Percentiles rank a stretch among this genome's conserved stretches.
These are phyloP conservation scores for Ashinkailepas kermadecensis DNA, from an alignment of 2,888 invertebrate genomes.

Conservation along the genomic window DNA sequence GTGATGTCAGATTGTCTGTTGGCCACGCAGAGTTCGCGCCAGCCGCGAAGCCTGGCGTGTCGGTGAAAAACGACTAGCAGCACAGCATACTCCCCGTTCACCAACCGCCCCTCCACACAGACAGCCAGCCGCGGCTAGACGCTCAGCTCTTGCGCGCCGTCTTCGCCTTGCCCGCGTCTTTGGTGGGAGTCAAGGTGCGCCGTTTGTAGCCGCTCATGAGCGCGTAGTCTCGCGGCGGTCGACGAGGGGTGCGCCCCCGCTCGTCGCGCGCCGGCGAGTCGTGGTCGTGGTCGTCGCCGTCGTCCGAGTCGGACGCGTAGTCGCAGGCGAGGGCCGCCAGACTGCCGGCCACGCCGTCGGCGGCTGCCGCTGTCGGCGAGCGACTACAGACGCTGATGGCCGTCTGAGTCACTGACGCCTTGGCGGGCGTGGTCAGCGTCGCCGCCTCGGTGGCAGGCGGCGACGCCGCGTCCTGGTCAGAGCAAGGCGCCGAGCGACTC, in stretches of 20 bases:
- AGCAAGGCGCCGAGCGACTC: too few species aligned
- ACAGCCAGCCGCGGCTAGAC: too few species aligned
- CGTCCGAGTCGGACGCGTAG: neutral
- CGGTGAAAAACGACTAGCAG: too few species aligned
- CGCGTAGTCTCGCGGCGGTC: neutral
- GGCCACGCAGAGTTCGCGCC: neutral
- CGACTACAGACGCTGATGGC: too few species aligned
- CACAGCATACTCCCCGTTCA: too few species aligned
- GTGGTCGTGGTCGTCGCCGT: neutral
- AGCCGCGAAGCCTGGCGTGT: neutral
- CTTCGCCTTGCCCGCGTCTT: neutral
- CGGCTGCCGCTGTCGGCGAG: neutral
- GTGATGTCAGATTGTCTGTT: too few species aligned
- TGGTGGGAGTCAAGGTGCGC: neutral
- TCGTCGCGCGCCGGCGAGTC: neutral
- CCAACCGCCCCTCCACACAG: too few species aligned
- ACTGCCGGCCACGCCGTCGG: neutral
- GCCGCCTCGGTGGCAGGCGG: too few species aligned
- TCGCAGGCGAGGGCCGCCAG: neutral
- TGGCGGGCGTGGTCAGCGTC: too few species aligned
- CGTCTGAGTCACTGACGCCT: too few species aligned
- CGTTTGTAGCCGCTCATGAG: neutral
- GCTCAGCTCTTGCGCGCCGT: slow-evolving; percentile 6
- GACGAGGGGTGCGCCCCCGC: neutral
- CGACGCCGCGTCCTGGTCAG: too few species aligned